Evolutionary conservation across 1,140 invertebrate genomes (phyloP), one percentile per base, ranked within the genome.

Genomic region (Drosophila pallidifrons): DNA sequence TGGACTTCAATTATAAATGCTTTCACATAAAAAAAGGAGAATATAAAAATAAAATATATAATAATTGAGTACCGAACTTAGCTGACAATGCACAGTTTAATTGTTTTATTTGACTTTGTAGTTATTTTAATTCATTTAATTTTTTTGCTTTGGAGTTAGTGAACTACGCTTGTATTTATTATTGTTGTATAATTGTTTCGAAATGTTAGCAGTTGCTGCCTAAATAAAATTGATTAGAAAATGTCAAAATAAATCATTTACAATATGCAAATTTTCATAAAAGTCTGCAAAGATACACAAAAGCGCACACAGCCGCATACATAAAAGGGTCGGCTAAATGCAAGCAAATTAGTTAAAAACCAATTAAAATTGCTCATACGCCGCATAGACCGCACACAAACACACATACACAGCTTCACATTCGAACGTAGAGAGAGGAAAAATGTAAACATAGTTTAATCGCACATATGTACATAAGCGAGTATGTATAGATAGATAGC

Each of bases 281-380:
- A 71, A 58, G 35, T 71, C 52, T 58, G 51, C 68, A 52, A 60
- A 65, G 20, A 41, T 7, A 43, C 51, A 61, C 67, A 72, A 43
- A 59, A 4, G n/a, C 13, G 41, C 55, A 67, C 66, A 64, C 43
- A 45, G 10, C 32, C 38, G 52, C 58, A 46, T 60, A 32, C 25
- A 15, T 11, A 38, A 55, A 61, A 28, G 63, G 38, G 54, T 57
- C 49, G 55, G 30, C 38, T 32, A 47, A 70, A 54, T 87, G 82
- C 75, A 76, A 73, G 80, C 83, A 87, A 87, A 89, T 88, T 89
- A 89, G 85, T 88, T 88, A 88, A 83, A 89, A 88, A 88, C 81
- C 83, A 88, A 88, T 88, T 88, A 83, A 88, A 88, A 88, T 88
- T 73, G 85, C 71, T 80, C 85, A 88, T 88, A 79, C 80, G 81